phyloP scores from a whole-genome alignment of 1,140 invertebrate genomes.

The Augochlora pura region DNA sequence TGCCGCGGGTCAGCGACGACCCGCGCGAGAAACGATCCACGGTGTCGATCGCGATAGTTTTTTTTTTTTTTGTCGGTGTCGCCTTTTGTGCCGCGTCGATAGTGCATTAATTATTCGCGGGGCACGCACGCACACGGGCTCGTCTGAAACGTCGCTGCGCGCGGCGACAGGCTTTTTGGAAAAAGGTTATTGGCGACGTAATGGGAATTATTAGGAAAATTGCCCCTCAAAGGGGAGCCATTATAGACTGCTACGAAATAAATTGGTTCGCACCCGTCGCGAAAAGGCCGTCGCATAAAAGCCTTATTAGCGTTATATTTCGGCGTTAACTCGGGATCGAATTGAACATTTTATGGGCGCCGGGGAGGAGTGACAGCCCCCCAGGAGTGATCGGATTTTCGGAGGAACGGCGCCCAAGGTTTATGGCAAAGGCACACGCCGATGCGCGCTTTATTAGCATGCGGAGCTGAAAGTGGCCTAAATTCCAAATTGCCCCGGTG shows the following conservation, averaged over 20 bases:
- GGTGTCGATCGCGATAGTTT: not conserved
- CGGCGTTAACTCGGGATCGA: slow-evolving; percentile 19
- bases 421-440: not conserved
- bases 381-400: not conserved
- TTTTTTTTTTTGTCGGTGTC: no score
- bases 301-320: slow-evolving; percentile 59
- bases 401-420: not conserved
- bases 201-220: slow-evolving; percentile 64
- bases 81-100: not conserved
- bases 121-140: not conserved
- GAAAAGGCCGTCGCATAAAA: slow-evolving; percentile 51
- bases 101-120: slow-evolving; percentile 30
- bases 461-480: no score
- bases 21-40: not conserved
- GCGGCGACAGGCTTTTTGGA: slow-evolving; percentile 35
- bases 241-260: slow-evolving; percentile 55
- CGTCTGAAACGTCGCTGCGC: slow-evolving; percentile 32
- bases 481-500: no score
- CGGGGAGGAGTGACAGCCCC: not conserved
- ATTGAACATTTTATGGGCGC: slow-evolving; percentile 24
- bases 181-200: slow-evolving; percentile 53
- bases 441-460: not conserved
- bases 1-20: not conserved
- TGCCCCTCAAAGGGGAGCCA: slow-evolving; percentile 50
- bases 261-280: slow-evolving; percentile 40